phyloP scores from a whole-genome alignment of 2,797 vertebrate species.

The Amazona finschi region DNA sequence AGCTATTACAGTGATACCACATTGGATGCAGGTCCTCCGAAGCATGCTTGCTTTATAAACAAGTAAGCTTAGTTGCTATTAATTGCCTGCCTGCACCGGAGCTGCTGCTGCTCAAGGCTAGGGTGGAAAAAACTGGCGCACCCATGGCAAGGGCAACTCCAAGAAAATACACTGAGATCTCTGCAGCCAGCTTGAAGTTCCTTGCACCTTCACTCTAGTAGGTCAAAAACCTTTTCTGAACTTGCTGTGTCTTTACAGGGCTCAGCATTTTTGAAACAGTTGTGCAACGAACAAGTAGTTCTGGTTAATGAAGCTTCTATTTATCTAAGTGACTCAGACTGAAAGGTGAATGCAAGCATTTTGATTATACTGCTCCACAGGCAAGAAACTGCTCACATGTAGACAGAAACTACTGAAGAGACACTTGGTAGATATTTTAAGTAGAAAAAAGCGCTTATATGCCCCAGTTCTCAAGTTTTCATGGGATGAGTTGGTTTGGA shows the following conservation, averaged over 20 bases:
- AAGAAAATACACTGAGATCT: neutral
- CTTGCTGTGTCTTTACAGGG: neutral
- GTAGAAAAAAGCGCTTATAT: neutral
- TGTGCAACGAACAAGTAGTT: neutral
- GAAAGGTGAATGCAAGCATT: neutral
- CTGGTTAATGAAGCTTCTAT: neutral
- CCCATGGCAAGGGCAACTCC: neutral
- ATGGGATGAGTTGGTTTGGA: neutral
- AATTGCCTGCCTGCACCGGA: neutral
- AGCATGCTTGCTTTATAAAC: neutral
- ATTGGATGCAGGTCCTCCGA: neutral
- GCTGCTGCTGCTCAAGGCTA: neutral
- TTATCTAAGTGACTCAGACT: neutral
- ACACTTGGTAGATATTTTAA: neutral
- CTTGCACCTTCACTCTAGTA: rapidly evolving
- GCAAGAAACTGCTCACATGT: neutral
- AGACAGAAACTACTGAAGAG: neutral
- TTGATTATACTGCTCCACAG: neutral
- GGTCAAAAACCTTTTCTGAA: neutral
- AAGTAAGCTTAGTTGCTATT: no score
- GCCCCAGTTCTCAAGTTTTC: neutral
- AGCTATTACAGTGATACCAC: no score
- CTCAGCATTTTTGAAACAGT: rapidly evolving
- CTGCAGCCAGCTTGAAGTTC: neutral
- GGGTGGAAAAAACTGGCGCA: neutral